Conservation (phyloP, 2,888 invertebrate species). For the Dendrolimus pini region DNA sequence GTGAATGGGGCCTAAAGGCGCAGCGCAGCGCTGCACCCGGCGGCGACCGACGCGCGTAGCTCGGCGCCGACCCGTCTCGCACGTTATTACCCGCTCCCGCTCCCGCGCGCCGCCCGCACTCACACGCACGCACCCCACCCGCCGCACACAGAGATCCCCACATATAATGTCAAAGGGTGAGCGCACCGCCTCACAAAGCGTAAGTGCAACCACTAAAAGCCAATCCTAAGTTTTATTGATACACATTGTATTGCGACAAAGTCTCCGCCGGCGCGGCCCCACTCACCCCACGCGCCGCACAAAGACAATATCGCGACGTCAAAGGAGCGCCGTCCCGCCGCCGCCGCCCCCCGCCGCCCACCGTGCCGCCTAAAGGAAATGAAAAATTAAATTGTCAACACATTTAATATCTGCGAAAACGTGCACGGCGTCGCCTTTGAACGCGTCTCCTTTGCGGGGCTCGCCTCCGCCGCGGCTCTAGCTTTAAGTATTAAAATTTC, state of each 20-base stretch:
- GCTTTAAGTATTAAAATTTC: slow-evolving; percentile 73
- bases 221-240: slow-evolving; percentile 78
- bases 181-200: slow-evolving; percentile 74
- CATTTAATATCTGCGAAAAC: slow-evolving; percentile 77
- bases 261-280: slow-evolving; percentile 69
- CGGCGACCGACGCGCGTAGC: slow-evolving; percentile 19
- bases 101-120: slow-evolving; percentile 21
- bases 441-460: slow-evolving; percentile 62
- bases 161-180: slow-evolving; percentile 76
- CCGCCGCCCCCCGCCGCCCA: slow-evolving; percentile 35
- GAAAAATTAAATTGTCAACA: slow-evolving; percentile 78
- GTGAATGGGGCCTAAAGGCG: slow-evolving; percentile 9
- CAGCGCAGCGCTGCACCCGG: slow-evolving; percentile 19
- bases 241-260: slow-evolving; percentile 78
- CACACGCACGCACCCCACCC: slow-evolving; percentile 26
- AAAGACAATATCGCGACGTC: slow-evolving; percentile 78
- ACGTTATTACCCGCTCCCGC: slow-evolving; percentile 24
- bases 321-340: slow-evolving; percentile 62
- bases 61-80: slow-evolving; percentile 51
- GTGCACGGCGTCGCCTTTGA: slow-evolving; percentile 73
- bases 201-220: slow-evolving; percentile 78
- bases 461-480: slow-evolving; percentile 55
- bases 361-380: slow-evolving; percentile 69
- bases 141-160: slow-evolving; percentile 24
- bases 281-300: slow-evolving; percentile 70